Evolutionary conservation across 2,797 vertebrate species (phyloP).

Genomic region (Ptychobarbus kaznakovi): DNA sequence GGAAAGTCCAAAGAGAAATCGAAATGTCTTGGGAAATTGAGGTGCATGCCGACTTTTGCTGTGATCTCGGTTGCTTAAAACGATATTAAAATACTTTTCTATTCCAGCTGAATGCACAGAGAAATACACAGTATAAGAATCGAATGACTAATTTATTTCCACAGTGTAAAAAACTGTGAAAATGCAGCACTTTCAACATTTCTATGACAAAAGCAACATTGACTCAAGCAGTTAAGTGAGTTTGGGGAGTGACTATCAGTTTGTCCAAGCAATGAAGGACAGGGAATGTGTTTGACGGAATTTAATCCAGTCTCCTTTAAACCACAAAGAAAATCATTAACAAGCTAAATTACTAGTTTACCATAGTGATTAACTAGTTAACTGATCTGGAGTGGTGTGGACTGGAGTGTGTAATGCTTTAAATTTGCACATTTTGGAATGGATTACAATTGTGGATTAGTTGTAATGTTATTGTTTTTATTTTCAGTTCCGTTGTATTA

Average conservation of each 20-base stretch:
- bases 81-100: background rate
- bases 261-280: background rate
- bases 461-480: too few relatives aligned
- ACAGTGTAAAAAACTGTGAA: background rate
- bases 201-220: background rate
- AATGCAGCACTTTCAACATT: background rate
- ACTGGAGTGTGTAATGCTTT: too few relatives aligned
- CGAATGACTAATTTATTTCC: background rate
- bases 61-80: slow-evolving; percentile 11
- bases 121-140: background rate
- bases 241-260: background rate
- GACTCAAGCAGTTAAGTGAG: background rate
- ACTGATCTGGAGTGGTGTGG: background rate
- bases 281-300: background rate
- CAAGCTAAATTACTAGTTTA: background rate
- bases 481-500: too few relatives aligned
- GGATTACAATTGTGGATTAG: too few relatives aligned
- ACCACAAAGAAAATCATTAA: background rate
- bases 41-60: background rate
- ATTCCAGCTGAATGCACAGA: background rate
- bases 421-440: too few relatives aligned
- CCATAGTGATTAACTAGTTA: too few relatives aligned
- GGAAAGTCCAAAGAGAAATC: background rate
- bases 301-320: background rate
- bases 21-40: slow-evolving; percentile 15